Base-by-base conservation (phyloP, 2,113 vertebrate genomes). In the Benitochromis conjunctus region DNA sequence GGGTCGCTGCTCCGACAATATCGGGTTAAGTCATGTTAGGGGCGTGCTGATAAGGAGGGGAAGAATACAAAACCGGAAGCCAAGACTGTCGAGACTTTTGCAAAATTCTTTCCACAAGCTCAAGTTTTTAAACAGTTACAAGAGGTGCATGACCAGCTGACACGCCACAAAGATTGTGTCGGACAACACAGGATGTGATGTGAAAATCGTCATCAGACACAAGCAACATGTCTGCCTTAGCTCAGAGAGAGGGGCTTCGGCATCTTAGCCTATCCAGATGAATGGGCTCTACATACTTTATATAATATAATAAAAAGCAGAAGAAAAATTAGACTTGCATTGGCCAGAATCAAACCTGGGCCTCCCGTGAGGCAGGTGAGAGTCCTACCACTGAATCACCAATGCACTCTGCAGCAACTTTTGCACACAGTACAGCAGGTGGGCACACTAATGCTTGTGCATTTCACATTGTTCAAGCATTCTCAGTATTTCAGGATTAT, bases 371-470 rank as follows among this genome's bases (percentile, higher is more conserved):
- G 92, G 92, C 91, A 93, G 90, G 89, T 86, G 89, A 94, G 90
- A 94, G 92, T 93, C 93, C 92, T 94, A 92, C 90, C 94, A 94
- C 90, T 93, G 92, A 93, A 94, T 91, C 91, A 92, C 84, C 81
- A 91, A 90, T 89, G 71, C 56, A 1, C 12, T 18, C 1, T 18
- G 48, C 3, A 18, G 13, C 0, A 0, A 3, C 7, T 3, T 29
- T 4, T 29, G 57, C 14, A 31, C 26, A 5, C 26, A 31, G 5
- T 4, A n/a, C 16, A 60, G n/a, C 10, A 5, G 19, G 19, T 51
- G 16, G 8, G 16, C 48, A 1, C 1, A 18, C 48, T 18, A 7
- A 0, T 7, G 18, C 18, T 0, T 18, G 2, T 51, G 48, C 18
- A 9, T 19, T 19, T 21, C 5, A 21, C 53, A 21, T 55, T 55